Base-by-base conservation (phyloP, 1,140 invertebrate genomes). In the Patella vulgata region DNA sequence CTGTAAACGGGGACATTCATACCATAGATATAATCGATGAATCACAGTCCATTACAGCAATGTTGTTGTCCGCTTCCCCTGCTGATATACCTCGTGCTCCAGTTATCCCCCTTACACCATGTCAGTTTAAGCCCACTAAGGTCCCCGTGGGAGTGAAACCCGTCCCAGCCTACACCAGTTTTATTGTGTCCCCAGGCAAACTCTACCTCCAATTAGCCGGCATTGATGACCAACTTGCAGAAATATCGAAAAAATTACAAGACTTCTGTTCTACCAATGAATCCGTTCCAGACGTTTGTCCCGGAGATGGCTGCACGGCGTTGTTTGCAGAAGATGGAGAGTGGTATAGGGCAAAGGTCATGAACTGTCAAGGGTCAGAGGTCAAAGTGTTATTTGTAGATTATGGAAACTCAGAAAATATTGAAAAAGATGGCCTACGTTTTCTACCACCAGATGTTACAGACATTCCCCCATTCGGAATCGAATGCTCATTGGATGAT, bases 291-390 rank as follows among this genome's bases (percentile, higher is more conserved):
- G 25, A 53, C 48, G 59, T 25, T 47, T 57, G 47, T 17, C 51
- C 42, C 58, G 81, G 31, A 60, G 63, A 19, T 66, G 63, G 33
- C 52, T 82, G 80, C 66, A 84, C 90, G 27, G 91, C 91, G 0
- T 86, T 89, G 55, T 93, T 90, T 73, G 88, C 88, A 0, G 88
- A 89, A 2, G 91, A 94, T 76, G 87, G 89, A 36, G 76, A 84
- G 1, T 95, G 92, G 92, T 95, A 94, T 75, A 85, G 93, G 62
- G 92, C 91, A 1, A 88, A 89, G 69, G 89, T 94, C 17, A 82
- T 91, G 0, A 90, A 67, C 56, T 55, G 74, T 19, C 60, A 65
- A n/a, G 66, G 63, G 36, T 61, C 64, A 9, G 89, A 90, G 27
- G 90, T 88, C 27, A 90, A 89, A 0, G 89, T 94, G 1, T 86